Evolutionary conservation across 2,797 vertebrate genomes (phyloP).

Genomic region (Arremon brunneinucha): DNA sequence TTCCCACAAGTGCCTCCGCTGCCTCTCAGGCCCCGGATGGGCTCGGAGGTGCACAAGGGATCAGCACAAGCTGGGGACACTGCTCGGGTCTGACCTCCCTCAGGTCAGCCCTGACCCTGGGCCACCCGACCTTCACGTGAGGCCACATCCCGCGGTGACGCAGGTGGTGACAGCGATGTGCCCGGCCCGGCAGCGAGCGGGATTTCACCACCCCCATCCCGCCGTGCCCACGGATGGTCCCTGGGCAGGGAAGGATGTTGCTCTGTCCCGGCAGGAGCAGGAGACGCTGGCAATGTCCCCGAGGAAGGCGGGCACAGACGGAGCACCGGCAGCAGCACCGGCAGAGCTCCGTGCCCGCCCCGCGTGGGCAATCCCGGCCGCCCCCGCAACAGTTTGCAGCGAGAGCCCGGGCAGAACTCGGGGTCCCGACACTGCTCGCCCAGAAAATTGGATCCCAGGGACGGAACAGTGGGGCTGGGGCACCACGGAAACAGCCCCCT

Average conservation of each 20-base stretch:
- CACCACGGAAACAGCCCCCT: slow-evolving; percentile 39
- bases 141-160: not conserved
- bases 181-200: rapidly evolving
- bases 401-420: not conserved
- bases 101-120: not conserved
- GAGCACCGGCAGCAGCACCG: rapidly evolving
- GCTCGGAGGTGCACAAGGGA: rapidly evolving
- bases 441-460: not conserved
- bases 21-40: not conserved
- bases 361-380: not conserved
- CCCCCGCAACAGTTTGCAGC: not conserved
- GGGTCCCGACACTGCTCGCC: not conserved
- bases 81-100: not conserved
- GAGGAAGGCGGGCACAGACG: not conserved
- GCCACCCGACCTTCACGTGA: not conserved
- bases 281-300: not conserved
- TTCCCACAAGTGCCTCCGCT: not conserved
- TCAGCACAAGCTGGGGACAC: not conserved
- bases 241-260: not conserved
- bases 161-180: not conserved
- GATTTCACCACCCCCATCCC: not conserved
- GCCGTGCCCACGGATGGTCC: rapidly evolving
- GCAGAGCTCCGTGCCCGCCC: not conserved
- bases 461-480: not conserved
- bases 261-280: rapidly evolving